These are phyloP conservation scores for Numenius phaeopus DNA, from an alignment of 2,797 vertebrate species.

Conservation along the genomic window DNA sequence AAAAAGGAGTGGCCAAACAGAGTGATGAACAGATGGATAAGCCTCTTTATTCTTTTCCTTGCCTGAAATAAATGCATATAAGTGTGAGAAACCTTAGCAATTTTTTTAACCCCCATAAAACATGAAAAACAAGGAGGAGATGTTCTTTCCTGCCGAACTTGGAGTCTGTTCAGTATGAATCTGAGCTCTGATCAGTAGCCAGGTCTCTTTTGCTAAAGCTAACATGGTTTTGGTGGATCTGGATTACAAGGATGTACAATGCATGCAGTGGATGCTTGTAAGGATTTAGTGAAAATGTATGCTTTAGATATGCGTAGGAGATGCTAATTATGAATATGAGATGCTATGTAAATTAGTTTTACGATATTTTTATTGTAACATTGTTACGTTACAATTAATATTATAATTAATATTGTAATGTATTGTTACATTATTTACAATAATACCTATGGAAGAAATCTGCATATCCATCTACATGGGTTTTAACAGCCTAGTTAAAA, in stretches of 20 bases:
- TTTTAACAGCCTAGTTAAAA: not conserved
- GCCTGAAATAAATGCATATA: conserved; percentile 37
- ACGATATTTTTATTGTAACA: not conserved
- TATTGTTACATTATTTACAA: not conserved
- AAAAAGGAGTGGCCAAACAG: conserved; percentile 80
- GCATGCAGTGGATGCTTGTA: not conserved
- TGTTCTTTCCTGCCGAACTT: not conserved
- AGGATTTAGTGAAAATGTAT: not conserved
- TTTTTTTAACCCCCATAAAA: not conserved
- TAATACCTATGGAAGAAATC: not conserved
- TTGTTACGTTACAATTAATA: too few species aligned
- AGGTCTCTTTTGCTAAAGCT: not conserved
- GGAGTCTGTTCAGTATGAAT: not conserved
- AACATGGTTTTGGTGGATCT: not conserved
- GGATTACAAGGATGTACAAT: not conserved
- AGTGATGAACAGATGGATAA: conserved; percentile 49
- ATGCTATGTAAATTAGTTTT: not conserved
- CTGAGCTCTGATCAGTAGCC: not conserved
- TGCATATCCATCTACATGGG: not conserved
- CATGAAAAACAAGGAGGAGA: not conserved
- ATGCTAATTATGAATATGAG: not conserved
- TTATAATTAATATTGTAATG: too few species aligned
- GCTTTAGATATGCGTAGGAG: not conserved
- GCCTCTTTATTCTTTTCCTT: conserved; percentile 45
- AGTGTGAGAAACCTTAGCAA: not conserved